Percentiles rank a stretch among this genome's conserved stretches.
These are phyloP conservation scores for Serranochromis macrocephalus DNA, from an alignment of 2,113 vertebrate species.

Conservation along the genomic window DNA sequence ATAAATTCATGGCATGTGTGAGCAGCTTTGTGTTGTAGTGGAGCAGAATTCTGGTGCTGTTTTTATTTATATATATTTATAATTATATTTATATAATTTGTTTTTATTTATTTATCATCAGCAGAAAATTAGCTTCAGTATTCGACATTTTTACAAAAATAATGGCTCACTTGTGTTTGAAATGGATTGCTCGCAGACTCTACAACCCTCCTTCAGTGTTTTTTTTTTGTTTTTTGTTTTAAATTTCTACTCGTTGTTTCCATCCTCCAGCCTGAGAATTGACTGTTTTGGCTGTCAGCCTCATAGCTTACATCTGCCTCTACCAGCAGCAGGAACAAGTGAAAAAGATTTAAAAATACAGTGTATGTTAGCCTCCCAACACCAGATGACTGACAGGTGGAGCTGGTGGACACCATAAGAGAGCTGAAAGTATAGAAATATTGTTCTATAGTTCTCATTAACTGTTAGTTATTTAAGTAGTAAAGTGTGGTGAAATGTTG, in stretches of 20 bases:
- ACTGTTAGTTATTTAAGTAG: neutral
- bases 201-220: neutral
- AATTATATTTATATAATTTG: neutral
- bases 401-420: neutral
- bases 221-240: accelerated
- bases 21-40: neutral
- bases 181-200: neutral
- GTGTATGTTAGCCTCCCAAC: neutral
- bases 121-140: neutral
- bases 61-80: no score
- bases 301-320: neutral
- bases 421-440: neutral
- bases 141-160: neutral
- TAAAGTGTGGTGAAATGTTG: neutral
- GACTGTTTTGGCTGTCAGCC: neutral
- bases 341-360: neutral
- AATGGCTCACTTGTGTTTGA: neutral
- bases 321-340: neutral
- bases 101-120: neutral
- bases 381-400: neutral
- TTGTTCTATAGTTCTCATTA: neutral
- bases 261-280: neutral
- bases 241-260: neutral
- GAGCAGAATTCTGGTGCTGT: neutral
- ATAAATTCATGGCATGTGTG: neutral